A percentile compares a stretch with the other conserved stretches of the same genome.
These are phyloP conservation scores for Distichodus sexfasciatus DNA, from an alignment of 2,797 vertebrate species.

Conservation along the genomic window DNA sequence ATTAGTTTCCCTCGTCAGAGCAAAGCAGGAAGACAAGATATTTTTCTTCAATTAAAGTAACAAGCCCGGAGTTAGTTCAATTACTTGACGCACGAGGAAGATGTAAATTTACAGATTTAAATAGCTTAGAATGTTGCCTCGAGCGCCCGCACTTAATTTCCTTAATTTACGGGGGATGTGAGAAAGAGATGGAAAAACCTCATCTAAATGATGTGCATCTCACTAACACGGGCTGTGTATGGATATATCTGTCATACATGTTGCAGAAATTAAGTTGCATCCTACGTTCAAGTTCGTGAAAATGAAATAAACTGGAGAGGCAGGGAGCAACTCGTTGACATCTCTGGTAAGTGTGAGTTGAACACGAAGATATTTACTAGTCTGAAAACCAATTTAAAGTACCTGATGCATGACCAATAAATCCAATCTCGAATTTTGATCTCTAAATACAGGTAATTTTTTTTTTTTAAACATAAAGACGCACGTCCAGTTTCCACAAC, in stretches of 20 bases:
- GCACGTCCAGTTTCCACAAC: too few species aligned
- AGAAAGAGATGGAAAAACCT: slow-evolving; percentile 87
- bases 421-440: too few species aligned
- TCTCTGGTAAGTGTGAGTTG: too few species aligned
- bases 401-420: too few species aligned
- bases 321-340: too few species aligned
- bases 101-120: slow-evolving; percentile 99
- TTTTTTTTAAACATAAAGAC: too few species aligned
- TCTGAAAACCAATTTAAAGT: too few species aligned
- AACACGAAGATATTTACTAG: too few species aligned
- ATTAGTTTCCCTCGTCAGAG: slow-evolving; percentile 84
- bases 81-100: slow-evolving; percentile 98
- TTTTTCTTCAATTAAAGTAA: slow-evolving; percentile 98
- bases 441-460: too few species aligned
- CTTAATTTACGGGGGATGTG: slow-evolving; percentile 99
- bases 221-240: slow-evolving; percentile 27
- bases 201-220: slow-evolving; percentile 62
- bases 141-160: slow-evolving; percentile 99
- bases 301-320: neutral
- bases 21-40: slow-evolving; percentile 78
- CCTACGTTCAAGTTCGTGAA: slow-evolving; percentile 24
- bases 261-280: too few species aligned
- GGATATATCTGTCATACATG: neutral
- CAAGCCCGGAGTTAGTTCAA: slow-evolving; percentile 99
- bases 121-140: slow-evolving; percentile 99